phyloP scores from a whole-genome alignment of 2,797 vertebrate genomes.

The Kryptopterus vitreolus region DNA sequence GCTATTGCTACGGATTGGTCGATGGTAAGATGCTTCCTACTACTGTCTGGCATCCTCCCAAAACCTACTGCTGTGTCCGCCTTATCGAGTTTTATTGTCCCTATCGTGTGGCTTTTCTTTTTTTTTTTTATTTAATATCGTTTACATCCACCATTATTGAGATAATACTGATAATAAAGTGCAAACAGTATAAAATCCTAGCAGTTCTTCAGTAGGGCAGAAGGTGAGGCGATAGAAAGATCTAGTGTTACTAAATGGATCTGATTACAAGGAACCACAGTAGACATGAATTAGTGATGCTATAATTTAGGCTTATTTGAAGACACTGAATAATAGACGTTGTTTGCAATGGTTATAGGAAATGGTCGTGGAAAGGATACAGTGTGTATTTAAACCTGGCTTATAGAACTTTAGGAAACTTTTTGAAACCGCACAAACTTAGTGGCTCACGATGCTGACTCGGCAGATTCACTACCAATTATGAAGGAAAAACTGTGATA shows the following conservation, averaged over 20 bases:
- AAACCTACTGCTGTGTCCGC: not conserved
- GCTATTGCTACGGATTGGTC: not conserved
- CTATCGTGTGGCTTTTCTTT: not conserved
- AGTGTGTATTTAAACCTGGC: not conserved
- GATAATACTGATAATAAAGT: not conserved
- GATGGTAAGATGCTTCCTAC: not conserved
- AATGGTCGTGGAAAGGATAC: not conserved
- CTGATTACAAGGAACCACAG: not conserved
- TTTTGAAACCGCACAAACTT: not conserved
- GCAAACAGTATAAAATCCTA: not conserved
- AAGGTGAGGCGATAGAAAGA: not conserved
- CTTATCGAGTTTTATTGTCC: not conserved
- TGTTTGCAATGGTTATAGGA: not conserved
- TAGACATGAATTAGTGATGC: slow-evolving; percentile 26
- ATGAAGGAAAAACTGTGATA: too few species aligned
- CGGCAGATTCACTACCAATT: too few species aligned
- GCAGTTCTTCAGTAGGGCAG: not conserved
- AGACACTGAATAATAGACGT: slow-evolving; percentile 1
- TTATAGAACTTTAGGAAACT: not conserved
- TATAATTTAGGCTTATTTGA: not conserved
- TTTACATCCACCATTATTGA: not conserved
- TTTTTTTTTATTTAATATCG: not conserved
- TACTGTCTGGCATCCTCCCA: not conserved
- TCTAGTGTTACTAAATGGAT: not conserved
- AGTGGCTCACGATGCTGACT: too few species aligned